phyloP scores from a whole-genome alignment of 2,888 invertebrate genomes.

The Diaperis boleti region DNA sequence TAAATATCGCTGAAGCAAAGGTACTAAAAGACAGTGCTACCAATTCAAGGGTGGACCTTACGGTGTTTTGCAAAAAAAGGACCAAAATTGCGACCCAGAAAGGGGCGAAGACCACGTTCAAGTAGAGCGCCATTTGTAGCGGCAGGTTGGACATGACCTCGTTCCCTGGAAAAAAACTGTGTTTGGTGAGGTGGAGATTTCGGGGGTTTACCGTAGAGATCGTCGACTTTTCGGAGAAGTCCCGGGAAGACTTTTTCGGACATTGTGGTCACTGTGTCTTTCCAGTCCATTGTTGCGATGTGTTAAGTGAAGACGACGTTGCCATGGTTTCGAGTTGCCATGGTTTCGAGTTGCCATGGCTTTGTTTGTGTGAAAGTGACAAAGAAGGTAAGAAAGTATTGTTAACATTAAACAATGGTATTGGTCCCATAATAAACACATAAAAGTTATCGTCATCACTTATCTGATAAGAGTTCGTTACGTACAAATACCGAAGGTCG shows the following conservation, averaged over 20 bases:
- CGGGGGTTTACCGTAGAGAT: constrained; percentile 49
- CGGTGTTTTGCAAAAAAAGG: constrained; percentile 76
- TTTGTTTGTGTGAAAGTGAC: background rate
- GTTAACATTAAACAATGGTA: background rate
- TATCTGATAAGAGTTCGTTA: constrained; percentile 22
- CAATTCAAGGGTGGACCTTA: constrained; percentile 66
- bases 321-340: background rate
- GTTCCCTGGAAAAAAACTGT: too few relatives aligned
- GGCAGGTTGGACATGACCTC: constrained; percentile 75
- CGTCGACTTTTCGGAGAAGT: constrained; percentile 59
- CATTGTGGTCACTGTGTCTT: constrained; percentile 64
- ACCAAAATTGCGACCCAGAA: constrained; percentile 77
- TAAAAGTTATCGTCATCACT: constrained; percentile 1
- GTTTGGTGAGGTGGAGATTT: too few relatives aligned
- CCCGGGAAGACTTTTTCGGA: constrained; percentile 69
- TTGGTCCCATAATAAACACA: background rate
- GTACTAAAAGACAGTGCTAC: too few relatives aligned
- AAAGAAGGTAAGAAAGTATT: background rate
- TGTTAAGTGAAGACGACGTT: background rate
- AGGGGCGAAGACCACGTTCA: constrained; percentile 81
- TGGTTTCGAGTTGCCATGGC: background rate
- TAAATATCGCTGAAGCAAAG: constrained; percentile 75
- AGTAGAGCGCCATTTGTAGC: constrained; percentile 87
- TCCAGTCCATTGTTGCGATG: constrained; percentile 62
- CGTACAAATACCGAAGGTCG: constrained; percentile 23